Evolutionary conservation across 1,140 invertebrate species (phyloP), one percentile per base, ranked within the genome.

Genomic region (Polyergus mexicanus): DNA sequence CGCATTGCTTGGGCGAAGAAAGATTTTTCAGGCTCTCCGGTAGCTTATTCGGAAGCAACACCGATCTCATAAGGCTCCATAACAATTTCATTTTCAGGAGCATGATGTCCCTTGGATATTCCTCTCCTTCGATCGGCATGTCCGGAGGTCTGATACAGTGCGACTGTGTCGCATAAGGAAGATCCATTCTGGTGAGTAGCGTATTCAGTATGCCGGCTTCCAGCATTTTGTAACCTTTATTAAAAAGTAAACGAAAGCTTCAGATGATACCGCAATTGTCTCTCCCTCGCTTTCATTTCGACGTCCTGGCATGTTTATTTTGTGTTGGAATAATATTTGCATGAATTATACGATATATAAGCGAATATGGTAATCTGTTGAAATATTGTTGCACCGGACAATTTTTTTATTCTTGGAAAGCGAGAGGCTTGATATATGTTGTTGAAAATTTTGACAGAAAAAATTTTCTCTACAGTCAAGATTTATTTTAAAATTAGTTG

Each of bases 181-280:
- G 76, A 68, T 91, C 84, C 75, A 94, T 85, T 88, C 90, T 91
- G 8, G 72, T 56, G 3, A 94, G 41, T 16, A 94, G 66, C 35
- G 71, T 25, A 71, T 92, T 86, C 13, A 93, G 72, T 35, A 93
- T 78, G 47, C 91, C 90, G 62, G 78, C 89, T 56, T 89, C 66
- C 8, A 94, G 13, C 87, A 94, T 91, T 80, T 68, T 93, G n/a
- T 85, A 54, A 88, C 92, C 94, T 94, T 83, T 51, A 58, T 71
- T 84, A 28, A 38, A 44, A n/a, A 38, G 51, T 28, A n/a, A n/a
- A 63, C 11, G 28, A 65, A 51, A 7, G 22, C 5, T 38, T 51
- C 47, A 51, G 3, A 19, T 3, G 13, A 47, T 16, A 11, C 44
- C 8, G 41, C 41, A 2, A 41, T 10, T 1, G 7, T 41, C 7